Evolutionary conservation across 2,797 vertebrate species (phyloP).

Genomic region (Cossypha caffra): DNA sequence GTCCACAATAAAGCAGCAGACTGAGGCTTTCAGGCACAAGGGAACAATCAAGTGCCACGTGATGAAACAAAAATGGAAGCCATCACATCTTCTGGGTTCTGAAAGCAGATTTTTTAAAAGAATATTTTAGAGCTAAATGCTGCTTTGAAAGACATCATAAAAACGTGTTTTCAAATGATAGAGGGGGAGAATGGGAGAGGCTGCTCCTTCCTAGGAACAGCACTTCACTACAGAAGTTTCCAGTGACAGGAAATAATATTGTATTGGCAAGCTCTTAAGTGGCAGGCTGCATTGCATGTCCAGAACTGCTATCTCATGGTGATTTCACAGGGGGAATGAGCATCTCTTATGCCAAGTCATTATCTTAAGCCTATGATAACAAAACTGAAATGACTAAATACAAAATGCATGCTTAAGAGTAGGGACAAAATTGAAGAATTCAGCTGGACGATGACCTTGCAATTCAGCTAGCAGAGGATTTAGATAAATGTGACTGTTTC

Average conservation of each 20-base stretch:
- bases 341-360: not conserved
- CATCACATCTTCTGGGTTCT: not conserved
- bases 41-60: fast-evolving
- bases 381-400: not conserved
- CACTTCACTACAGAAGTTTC: not conserved
- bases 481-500: not conserved
- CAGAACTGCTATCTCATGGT: not conserved
- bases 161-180: not conserved
- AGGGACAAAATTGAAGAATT: not conserved
- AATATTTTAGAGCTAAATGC: not conserved
- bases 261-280: not conserved
- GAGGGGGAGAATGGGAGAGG: no score
- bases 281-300: not conserved
- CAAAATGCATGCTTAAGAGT: not conserved
- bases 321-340: not conserved
- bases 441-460: not conserved
- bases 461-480: not conserved
- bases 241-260: not conserved
- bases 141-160: not conserved
- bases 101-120: not conserved
- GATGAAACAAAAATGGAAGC: conserved; percentile 3
- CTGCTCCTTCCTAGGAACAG: not conserved
- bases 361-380: not conserved
- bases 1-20: not conserved
- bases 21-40: not conserved